phyloP scores from a whole-genome alignment of 1,140 invertebrate species.

The Physella acuta region DNA sequence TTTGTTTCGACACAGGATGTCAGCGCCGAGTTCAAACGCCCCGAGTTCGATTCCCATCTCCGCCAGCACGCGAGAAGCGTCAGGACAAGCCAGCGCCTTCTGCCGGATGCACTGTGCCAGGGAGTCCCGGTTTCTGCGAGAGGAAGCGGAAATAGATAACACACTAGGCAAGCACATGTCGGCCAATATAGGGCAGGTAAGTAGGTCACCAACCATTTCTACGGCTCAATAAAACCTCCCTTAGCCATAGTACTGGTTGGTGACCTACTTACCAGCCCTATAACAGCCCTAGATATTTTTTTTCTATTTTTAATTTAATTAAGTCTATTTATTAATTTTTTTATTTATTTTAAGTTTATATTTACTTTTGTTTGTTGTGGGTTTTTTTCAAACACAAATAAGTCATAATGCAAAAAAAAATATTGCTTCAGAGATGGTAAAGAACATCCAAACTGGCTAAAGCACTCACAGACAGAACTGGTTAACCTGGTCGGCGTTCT shows the following conservation, averaged over 20 bases:
- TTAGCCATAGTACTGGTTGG: no score
- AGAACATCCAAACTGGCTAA: neutral
- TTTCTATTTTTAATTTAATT: no score
- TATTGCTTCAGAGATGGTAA: neutral
- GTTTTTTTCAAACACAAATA: no score
- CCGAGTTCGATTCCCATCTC: constrained; percentile 29
- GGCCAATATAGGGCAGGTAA: no score
- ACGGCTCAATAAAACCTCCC: no score
- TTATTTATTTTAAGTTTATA: no score
- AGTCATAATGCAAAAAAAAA: no score
- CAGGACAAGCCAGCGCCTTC: constrained; percentile 30
- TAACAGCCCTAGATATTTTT: no score
- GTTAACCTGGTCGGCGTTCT: constrained; percentile 27
- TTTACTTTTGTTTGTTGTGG: no score
- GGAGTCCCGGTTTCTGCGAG: constrained; percentile 28
- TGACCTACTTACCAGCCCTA: no score
- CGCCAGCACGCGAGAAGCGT: constrained; percentile 25
- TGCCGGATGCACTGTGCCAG: constrained; percentile 31
- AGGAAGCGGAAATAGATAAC: neutral
- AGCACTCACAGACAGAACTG: constrained; percentile 33
- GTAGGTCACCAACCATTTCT: no score
- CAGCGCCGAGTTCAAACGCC: constrained; percentile 26
- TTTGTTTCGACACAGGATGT: constrained; percentile 28
- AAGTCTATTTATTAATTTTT: no score
- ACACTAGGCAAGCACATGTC: neutral